These are phyloP conservation scores for Protaetia brevitarsis DNA, from an alignment of 1,140 invertebrate species.

Conservation along the genomic window DNA sequence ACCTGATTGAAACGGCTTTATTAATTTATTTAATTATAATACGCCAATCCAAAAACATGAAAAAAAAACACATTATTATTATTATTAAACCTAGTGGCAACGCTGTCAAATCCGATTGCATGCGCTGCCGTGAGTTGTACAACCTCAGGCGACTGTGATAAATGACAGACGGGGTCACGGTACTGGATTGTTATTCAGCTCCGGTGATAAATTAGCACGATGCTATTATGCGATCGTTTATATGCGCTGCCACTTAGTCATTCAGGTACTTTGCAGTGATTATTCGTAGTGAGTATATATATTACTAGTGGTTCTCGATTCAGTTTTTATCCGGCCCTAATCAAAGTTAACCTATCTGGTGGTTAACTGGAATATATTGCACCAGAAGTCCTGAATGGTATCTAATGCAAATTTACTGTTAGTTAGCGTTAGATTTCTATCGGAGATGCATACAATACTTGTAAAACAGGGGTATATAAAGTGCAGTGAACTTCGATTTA, in stretches of 20 bases:
- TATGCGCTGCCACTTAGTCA: not conserved
- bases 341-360: slow-evolving; percentile 13
- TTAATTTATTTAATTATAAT: too few species aligned
- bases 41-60: too few species aligned
- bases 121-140: not conserved
- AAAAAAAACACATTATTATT: too few species aligned
- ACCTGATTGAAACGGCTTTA: too few species aligned
- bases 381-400: not conserved
- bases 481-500: not conserved
- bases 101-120: not conserved
- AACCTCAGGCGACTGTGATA: not conserved
- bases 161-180: not conserved
- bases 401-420: slow-evolving; percentile 13
- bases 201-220: slow-evolving; percentile 1
- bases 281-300: not conserved
- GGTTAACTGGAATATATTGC: slow-evolving; percentile 8
- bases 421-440: not conserved
- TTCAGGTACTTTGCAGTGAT: not conserved
- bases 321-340: slow-evolving; percentile 7
- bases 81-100: too few species aligned
- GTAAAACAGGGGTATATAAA: not conserved
- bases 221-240: not conserved
- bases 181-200: slow-evolving; percentile 1
- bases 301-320: not conserved
- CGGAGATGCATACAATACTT: not conserved